Evolutionary conservation across 2,113 vertebrate genomes (phyloP).

Genomic region (Etia nguti): DNA sequence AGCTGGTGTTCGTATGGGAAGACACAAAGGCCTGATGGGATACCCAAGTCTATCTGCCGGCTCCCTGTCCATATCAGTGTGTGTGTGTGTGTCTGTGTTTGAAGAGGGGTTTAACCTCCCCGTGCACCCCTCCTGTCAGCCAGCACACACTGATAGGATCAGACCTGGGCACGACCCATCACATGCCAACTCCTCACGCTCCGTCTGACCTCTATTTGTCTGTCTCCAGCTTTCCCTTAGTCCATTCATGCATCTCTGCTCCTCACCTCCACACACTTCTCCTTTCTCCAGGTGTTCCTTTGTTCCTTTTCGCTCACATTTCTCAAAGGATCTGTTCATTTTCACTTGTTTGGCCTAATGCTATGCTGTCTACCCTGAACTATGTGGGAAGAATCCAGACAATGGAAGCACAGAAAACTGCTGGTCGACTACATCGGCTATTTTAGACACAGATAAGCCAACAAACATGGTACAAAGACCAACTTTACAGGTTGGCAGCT

Average conservation of each 20-base stretch:
- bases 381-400: slow-evolving; percentile 11
- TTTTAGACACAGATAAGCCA: neutral
- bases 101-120: slow-evolving; percentile 39
- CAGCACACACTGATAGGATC: slow-evolving; percentile 53
- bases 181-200: slow-evolving; percentile 57
- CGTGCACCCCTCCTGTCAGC: slow-evolving; percentile 59
- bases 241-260: slow-evolving; percentile 42
- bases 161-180: slow-evolving; percentile 63
- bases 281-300: slow-evolving; percentile 60
- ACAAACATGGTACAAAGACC: neutral
- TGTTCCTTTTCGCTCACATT: slow-evolving; percentile 29
- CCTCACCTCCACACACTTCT: neutral
- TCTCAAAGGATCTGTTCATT: neutral
- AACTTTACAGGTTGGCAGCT: neutral
- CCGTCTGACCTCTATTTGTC: slow-evolving; percentile 61
- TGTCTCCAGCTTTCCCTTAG: slow-evolving; percentile 37
- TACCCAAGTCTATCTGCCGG: slow-evolving; percentile 20
- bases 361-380: neutral
- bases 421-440: neutral
- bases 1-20: slow-evolving; percentile 33
- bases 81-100: neutral
- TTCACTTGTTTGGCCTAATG: neutral
- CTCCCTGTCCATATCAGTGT: slow-evolving; percentile 31
- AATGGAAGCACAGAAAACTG: neutral
- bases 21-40: slow-evolving; percentile 44